Conservation (phyloP, 2,888 invertebrate species). For the Antheraea assamensis region DNA sequence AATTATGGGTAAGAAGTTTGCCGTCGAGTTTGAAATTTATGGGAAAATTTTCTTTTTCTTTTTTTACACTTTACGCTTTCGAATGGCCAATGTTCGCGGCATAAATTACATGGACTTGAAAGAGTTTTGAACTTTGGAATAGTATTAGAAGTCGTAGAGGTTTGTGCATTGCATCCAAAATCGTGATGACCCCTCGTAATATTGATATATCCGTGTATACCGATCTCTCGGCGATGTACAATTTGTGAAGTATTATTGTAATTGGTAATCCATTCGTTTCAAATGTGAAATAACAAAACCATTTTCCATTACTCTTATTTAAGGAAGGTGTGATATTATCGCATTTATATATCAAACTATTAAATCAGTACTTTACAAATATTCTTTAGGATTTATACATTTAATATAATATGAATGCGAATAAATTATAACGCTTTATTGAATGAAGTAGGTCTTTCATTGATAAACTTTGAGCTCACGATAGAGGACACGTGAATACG, state of each 20-base stretch:
- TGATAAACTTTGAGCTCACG: background rate
- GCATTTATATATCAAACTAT: too few relatives aligned
- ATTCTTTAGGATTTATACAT: background rate
- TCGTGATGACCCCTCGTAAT: background rate
- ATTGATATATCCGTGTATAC: too few relatives aligned
- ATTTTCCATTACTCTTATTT: too few relatives aligned
- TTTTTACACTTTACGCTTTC: background rate
- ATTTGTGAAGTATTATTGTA: background rate
- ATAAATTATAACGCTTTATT: background rate
- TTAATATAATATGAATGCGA: background rate
- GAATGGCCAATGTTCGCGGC: conserved; percentile 5
- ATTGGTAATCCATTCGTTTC: background rate
- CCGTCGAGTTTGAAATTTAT: background rate
- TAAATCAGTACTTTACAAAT: background rate
- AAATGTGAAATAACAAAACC: too few relatives aligned
- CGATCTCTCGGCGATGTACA: too few relatives aligned
- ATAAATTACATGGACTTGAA: conserved; percentile 1
- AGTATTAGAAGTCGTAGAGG: background rate
- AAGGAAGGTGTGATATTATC: too few relatives aligned
- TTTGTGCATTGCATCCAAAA: background rate
- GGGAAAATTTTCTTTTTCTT: background rate
- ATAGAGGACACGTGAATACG: background rate
- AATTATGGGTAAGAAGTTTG: background rate
- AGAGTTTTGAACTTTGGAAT: background rate
- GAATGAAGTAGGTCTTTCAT: conserved; percentile 8